phyloP scores from a whole-genome alignment of 2,797 vertebrate species.

The Arnoldichthys spilopterus region DNA sequence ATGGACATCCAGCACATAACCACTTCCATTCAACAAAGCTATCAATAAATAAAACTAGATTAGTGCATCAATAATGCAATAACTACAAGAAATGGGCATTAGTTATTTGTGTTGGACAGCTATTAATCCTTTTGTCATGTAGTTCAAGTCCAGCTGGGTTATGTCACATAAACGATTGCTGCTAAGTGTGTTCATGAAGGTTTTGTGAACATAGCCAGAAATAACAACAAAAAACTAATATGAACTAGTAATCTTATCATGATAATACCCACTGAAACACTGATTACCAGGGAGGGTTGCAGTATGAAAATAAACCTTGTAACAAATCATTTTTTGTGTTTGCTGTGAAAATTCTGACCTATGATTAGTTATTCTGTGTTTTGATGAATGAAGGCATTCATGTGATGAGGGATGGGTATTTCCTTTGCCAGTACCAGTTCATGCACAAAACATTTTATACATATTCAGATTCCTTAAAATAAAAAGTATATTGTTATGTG shows the following conservation, averaged over 20 bases:
- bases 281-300: neutral
- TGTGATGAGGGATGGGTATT: no score
- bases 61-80: neutral
- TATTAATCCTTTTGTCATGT: constrained; percentile 48
- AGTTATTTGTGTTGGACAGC: constrained; percentile 56
- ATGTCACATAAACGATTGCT: constrained; percentile 46
- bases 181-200: neutral
- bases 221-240: neutral
- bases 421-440: no score
- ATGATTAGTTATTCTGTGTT: no score
- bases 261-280: neutral
- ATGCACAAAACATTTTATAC: no score
- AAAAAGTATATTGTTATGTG: no score
- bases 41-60: neutral
- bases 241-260: neutral
- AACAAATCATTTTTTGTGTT: neutral
- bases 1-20: constrained; percentile 20
- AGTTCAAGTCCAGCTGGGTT: constrained; percentile 38
- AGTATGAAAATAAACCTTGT: neutral
- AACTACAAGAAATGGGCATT: neutral
- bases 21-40: constrained; percentile 13
- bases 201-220: neutral
- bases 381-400: no score
- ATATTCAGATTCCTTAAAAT: no score
- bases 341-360: neutral